These are phyloP conservation scores for Zoanthus solanderi DNA, from an alignment of 92 coral and sea anemone species.

Conservation along the genomic window DNA sequence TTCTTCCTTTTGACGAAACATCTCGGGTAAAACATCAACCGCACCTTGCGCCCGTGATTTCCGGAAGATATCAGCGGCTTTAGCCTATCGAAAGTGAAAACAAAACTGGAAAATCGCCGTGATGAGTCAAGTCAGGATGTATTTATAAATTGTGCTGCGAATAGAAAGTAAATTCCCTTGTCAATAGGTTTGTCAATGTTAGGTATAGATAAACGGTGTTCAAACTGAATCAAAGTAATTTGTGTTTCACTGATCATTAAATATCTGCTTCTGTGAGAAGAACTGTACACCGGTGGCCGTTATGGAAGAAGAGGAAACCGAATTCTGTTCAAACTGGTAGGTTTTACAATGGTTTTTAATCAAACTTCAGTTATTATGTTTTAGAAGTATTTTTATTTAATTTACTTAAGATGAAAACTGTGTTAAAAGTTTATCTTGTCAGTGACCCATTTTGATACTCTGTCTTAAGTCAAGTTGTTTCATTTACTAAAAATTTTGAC, in stretches of 20 bases:
- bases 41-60: too few species aligned
- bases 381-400: too few species aligned
- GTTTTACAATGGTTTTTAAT: background rate
- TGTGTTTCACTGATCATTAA: background rate
- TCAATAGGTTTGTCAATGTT: background rate
- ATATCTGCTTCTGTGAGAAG: background rate
- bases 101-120: conserved; percentile 21
- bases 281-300: background rate
- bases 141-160: background rate
- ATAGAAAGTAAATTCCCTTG: conserved; percentile 12
- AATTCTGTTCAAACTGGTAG: conserved; percentile 41
- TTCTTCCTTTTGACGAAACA: too few species aligned
- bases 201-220: background rate
- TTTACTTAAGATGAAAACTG: too few species aligned
- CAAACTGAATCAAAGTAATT: background rate
- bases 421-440: too few species aligned
- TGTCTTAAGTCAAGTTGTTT: too few species aligned
- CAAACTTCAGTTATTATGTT: too few species aligned
- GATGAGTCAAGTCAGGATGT: background rate
- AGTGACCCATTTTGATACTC: too few species aligned
- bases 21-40: too few species aligned
- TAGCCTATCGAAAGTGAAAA: conserved; percentile 37
- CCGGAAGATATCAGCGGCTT: conserved; percentile 11
- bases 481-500: too few species aligned
- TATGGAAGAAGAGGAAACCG: conserved; percentile 24